These are phyloP conservation scores for Chloropsis cyanopogon DNA, from an alignment of 2,113 vertebrate genomes.

Conservation along the genomic window DNA sequence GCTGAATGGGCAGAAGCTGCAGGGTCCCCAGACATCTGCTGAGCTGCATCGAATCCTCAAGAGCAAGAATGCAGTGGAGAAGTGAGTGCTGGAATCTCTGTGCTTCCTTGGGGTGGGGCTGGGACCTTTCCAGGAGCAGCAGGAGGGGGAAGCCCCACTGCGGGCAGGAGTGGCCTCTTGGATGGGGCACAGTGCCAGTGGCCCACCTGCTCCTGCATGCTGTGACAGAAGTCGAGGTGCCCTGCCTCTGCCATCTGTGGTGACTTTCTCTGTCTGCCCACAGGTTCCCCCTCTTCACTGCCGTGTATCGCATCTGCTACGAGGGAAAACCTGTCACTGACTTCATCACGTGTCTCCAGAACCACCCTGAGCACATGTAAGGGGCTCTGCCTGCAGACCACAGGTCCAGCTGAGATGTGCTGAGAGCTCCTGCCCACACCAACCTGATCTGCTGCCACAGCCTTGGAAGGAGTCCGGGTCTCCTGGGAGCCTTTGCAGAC, in stretches of 20 bases:
- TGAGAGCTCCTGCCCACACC: not conserved
- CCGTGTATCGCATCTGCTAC: conserved; percentile 91
- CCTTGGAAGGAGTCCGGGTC: not conserved
- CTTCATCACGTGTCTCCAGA: conserved; percentile 89
- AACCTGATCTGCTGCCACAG: not conserved
- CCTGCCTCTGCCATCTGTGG: not conserved
- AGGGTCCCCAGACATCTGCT: conserved; percentile 90
- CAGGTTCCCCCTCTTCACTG: conserved; percentile 95
- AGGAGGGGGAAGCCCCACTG: not conserved
- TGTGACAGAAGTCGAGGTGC: fast-evolving
- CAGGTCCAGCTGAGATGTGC: not conserved
- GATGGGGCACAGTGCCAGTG: not conserved
- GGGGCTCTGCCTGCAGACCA: not conserved
- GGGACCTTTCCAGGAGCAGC: not conserved
- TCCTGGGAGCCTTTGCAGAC: not conserved
- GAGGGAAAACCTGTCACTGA: conserved; percentile 83
- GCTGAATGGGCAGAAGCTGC: conserved; percentile 96
- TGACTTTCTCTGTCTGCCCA: not conserved
- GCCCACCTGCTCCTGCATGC: not conserved
- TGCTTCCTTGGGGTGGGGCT: not conserved
- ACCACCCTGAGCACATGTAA: conserved; percentile 92
- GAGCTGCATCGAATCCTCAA: conserved; percentile 88
- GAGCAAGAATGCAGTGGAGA: conserved; percentile 83
- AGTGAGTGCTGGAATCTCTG: conserved; percentile 76
- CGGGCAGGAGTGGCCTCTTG: not conserved